These are phyloP conservation scores for Coracopsis vasa DNA, from an alignment of 2,113 vertebrate genomes.

Conservation along the genomic window DNA sequence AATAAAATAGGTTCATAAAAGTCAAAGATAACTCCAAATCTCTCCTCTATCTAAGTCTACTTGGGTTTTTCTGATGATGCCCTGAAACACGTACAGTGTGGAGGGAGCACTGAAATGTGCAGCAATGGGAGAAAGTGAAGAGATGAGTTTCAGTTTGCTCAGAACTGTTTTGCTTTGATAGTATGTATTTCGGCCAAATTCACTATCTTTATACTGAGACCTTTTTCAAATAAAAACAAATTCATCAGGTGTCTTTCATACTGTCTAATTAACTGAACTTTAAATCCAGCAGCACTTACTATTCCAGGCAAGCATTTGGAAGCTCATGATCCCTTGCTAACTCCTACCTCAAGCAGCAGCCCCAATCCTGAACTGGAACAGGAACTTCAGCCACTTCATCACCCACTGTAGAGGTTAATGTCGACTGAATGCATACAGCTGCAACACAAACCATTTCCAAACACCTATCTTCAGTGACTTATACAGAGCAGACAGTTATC, in stretches of 20 bases:
- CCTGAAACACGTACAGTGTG: background rate
- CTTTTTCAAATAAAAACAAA: background rate
- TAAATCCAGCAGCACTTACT: background rate
- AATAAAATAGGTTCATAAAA: conserved; percentile 59
- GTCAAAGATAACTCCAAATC: conserved; percentile 57
- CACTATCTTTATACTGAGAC: background rate
- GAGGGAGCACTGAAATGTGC: background rate
- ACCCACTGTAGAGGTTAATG: background rate
- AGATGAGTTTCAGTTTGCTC: background rate
- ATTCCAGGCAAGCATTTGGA: background rate
- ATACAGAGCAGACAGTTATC: background rate
- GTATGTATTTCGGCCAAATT: background rate
- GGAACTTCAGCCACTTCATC: background rate
- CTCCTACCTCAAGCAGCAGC: background rate
- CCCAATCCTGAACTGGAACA: background rate
- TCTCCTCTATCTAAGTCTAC: background rate
- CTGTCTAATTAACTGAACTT: background rate
- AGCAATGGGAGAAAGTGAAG: background rate
- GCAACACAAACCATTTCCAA: background rate
- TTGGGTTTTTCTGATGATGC: background rate
- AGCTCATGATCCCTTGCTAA: background rate
- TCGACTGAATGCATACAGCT: accelerated
- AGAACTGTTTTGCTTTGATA: background rate
- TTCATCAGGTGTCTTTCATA: background rate
- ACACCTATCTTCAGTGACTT: background rate